A percentile compares a stretch with the other conserved stretches of the same genome.
Evolutionary conservation across 1,140 invertebrate species (phyloP).

Genomic region (Pteromalus puparum): DNA sequence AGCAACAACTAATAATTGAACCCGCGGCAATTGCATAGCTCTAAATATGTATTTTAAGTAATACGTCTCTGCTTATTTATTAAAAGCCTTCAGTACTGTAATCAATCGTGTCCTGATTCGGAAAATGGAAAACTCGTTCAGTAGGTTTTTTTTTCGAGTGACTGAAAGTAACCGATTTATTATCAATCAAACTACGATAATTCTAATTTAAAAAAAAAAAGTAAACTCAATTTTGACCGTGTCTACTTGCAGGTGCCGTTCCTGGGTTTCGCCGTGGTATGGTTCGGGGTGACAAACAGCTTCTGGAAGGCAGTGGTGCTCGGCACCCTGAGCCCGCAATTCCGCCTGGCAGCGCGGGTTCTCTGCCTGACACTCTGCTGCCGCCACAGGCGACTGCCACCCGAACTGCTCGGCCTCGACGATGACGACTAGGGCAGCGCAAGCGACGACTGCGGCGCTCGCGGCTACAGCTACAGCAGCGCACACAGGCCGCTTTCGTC

Average conservation of each 20-base stretch:
- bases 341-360: constrained; percentile 89
- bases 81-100: too few species aligned
- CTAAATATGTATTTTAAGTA: too few species aligned
- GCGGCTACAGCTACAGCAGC: constrained; percentile 11
- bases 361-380: constrained; percentile 94
- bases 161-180: too few species aligned
- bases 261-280: constrained; percentile 93
- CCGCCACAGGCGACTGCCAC: constrained; percentile 85
- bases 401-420: constrained; percentile 88
- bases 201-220: too few species aligned
- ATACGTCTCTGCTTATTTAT: too few species aligned
- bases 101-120: too few species aligned
- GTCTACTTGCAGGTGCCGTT: constrained; percentile 81
- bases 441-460: constrained; percentile 4
- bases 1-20: too few species aligned
- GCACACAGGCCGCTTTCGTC: neutral
- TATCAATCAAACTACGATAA: too few species aligned
- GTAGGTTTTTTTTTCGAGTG: too few species aligned
- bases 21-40: too few species aligned
- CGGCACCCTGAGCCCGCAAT: constrained; percentile 90
- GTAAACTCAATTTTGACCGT: too few species aligned
- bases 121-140: too few species aligned
- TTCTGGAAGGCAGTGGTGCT: constrained; percentile 96
- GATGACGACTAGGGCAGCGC: constrained; percentile 81
- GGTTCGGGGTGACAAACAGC: constrained; percentile 95